Evolutionary conservation across 1,140 invertebrate genomes (phyloP), one percentile per base, ranked within the genome.

Genomic region (Nasonia giraulti): DNA sequence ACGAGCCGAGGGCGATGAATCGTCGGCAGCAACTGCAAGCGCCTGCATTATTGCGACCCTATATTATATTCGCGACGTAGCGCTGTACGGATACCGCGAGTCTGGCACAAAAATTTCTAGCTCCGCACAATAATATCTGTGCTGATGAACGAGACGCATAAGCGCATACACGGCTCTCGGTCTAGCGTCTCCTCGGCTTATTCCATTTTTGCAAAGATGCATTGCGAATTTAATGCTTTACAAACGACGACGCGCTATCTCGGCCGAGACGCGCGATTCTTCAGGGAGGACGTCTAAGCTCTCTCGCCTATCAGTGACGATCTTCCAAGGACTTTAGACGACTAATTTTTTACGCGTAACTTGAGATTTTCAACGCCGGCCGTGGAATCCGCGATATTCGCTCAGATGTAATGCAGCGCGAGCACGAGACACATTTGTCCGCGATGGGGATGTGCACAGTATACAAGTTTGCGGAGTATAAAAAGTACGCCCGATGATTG

Each of bases 91-190:
- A 92, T 92, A 90, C 89, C 86, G 89, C 90, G 27, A 17, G 62
- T 8, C 14, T n/a, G n/a, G 62, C 62, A 20, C 12, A n/a, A 20
- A 66, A 20, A 91, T 90, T 89, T 91, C 91, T 91, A 92, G 91
- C 91, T 89, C 91, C 88, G 89, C 90, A 90, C 91, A 92, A 92
- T 92, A 92, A 92, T 92, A 92, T 91, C 90, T 90, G 89, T 90
- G 90, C 91, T 92, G 92, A 92, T 91, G 91, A 92, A 93, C 91
- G 91, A 91, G 91, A 91, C 89, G 91, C 92, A 93, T 92, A 92
- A 93, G 88, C 90, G 66, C 27, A 91, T 92, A 92, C 92, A 91
- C 89, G 91, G 87, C 83, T 87, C 87, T 88, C 87, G 85, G 79
- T 85, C 68, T 86, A 83, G 86, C 81, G 86, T 82, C 87, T 87